Conservation (phyloP, 2,113 vertebrate species). For the Astur gentilis region DNA sequence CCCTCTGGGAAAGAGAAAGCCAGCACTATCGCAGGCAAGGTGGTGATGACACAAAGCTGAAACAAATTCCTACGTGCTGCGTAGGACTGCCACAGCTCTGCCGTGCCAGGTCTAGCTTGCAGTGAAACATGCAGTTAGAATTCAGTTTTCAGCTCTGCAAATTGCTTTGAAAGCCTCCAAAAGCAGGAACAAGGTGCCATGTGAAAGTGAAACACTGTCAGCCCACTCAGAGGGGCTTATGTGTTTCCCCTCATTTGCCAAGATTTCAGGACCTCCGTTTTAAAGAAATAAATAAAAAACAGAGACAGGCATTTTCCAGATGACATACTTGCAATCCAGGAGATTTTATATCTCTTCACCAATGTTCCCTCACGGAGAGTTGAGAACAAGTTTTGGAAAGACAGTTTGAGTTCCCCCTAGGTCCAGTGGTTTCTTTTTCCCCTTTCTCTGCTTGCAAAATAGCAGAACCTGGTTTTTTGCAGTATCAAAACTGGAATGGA, state of each 20-base stretch:
- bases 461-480: not conserved
- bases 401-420: not conserved
- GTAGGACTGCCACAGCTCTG: not conserved
- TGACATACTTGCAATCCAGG: not conserved
- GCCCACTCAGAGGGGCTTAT: not conserved
- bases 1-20: not conserved
- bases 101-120: not conserved
- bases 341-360: not conserved
- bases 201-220: not conserved
- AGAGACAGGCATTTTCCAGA: not conserved
- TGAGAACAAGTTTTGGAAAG: not conserved
- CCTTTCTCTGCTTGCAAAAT: not conserved
- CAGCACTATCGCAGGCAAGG: not conserved
- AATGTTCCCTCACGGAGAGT: not conserved
- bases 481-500: not conserved
- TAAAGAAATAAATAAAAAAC: not conserved
- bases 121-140: rapidly evolving
- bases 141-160: not conserved
- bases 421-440: not conserved
- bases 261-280: not conserved
- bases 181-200: not conserved
- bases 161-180: not conserved
- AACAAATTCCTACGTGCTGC: not conserved
- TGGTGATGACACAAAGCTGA: not conserved
- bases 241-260: not conserved